A percentile compares a stretch with the other conserved stretches of the same genome.
Evolutionary conservation across 2,797 vertebrate genomes (phyloP).

Genomic region (Pseudochromis fuscus): DNA sequence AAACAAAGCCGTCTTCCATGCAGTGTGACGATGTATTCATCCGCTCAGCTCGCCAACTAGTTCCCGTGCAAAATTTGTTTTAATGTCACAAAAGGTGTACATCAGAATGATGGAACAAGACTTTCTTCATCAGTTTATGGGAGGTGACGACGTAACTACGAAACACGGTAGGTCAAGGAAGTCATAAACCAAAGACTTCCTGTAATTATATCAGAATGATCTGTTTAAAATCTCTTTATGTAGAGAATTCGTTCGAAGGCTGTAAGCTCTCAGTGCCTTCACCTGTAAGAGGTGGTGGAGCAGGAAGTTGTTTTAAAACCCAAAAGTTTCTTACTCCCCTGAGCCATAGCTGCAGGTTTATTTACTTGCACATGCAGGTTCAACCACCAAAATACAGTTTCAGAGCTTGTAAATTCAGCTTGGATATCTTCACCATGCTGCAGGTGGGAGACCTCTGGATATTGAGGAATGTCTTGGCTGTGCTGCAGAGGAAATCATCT

Average conservation of each 20-base stretch:
- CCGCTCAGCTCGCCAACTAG: no score
- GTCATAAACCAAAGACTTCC: no score
- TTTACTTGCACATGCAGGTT: constrained; percentile 39
- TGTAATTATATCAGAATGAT: constrained; percentile 64
- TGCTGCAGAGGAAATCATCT: constrained; percentile 54
- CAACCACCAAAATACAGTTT: constrained; percentile 52
- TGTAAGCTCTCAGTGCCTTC: constrained; percentile 26
- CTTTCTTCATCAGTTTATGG: no score
- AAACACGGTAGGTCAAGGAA: no score
- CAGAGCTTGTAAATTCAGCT: constrained; percentile 66
- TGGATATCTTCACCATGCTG: constrained; percentile 54
- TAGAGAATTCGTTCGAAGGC: constrained; percentile 30
- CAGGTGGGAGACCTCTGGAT: constrained; percentile 75
- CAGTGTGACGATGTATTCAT: no score
- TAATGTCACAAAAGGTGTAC: no score
- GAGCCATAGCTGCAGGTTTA: constrained; percentile 18
- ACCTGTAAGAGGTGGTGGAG: constrained; percentile 22
- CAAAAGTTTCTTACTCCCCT: constrained; percentile 29
- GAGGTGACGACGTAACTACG: no score
- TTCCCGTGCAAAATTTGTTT: no score
- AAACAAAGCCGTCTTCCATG: no score
- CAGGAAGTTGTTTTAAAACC: constrained; percentile 43
- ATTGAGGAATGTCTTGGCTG: constrained; percentile 71
- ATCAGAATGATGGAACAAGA: no score
- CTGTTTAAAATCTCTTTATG: constrained; percentile 52